phyloP scores from a whole-genome alignment of 2,113 vertebrate species.

The Otolemur garnettii region DNA sequence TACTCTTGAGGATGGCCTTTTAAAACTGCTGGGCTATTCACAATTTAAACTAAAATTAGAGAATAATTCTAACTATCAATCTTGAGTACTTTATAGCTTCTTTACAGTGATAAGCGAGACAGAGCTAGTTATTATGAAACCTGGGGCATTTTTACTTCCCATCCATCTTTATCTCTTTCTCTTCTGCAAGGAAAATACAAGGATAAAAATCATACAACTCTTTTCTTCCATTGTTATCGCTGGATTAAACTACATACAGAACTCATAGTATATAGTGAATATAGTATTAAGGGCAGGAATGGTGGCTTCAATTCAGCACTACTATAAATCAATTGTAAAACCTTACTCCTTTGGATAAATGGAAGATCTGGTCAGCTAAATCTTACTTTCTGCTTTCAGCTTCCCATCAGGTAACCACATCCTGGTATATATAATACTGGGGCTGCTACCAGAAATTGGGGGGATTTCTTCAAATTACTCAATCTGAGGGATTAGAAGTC shows the following conservation, averaged over 20 bases:
- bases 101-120: conserved; percentile 20
- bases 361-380: background rate
- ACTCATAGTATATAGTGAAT: background rate
- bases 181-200: conserved; percentile 38
- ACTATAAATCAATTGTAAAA: conserved; percentile 32
- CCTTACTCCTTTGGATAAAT: conserved; percentile 28
- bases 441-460: background rate
- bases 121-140: conserved; percentile 41
- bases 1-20: background rate
- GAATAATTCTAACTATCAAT: conserved; percentile 51
- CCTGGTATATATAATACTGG: background rate
- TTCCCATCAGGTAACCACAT: background rate
- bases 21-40: conserved; percentile 32
- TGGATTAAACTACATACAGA: background rate
- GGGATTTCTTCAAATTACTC: background rate
- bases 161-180: conserved; percentile 62
- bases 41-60: conserved; percentile 55
- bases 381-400: background rate
- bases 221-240: conserved; percentile 18
- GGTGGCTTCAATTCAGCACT: conserved; percentile 9
- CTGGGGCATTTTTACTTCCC: conserved; percentile 50
- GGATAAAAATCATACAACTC: background rate
- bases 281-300: background rate
- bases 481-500: background rate
- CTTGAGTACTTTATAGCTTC: conserved; percentile 51